Base-by-base conservation (phyloP, 2,113 vertebrate species). In the Pionites leucogaster region DNA sequence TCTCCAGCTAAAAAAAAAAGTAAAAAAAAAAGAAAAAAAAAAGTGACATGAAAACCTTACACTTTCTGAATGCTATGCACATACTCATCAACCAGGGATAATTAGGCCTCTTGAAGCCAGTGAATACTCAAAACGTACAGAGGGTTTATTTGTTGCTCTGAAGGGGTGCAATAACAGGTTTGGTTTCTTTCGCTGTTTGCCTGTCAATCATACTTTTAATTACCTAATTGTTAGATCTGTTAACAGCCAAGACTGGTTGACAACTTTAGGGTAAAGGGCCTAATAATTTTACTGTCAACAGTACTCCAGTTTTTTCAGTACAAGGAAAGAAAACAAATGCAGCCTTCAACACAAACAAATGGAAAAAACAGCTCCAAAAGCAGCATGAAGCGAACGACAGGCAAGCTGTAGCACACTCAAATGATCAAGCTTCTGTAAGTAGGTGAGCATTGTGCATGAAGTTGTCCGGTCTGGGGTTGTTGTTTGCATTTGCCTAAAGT, bases 101-200 rank as follows among this genome's bases (percentile, higher is more conserved):
- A 93, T 95, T 96, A 95, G 86, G 93, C 86, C 91, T 96, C 91
- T 88, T 94, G 92, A 93, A 95, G 95, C 93, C 95, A 94, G 95
- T 96, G 97, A 97, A 93, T 98, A 96, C 97, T 98, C 97, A 97
- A 98, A 98, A 97, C 90, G 82, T 97, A 93, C 83, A 85, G 88
- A 96, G 95, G 88, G 94, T 95, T 97, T 96, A 95, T 97, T 96
- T 92, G 92, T 98, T 97, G 96, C 97, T 96, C 97, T 94, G 95
- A 97, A 97, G 97, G 28, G 64, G 93, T 94, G 95, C 92, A 97
- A 97, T 97, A 97, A 97, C 94, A 97, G 96, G 97, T 97, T 97
- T 96, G 91, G 93, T 96, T 97, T 97, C 96, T 97, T 90, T 93
- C n/a, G 33, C 89, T 98, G 95, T 97, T 97, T 97, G 94, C 90